Base-by-base conservation (phyloP, 2,113 vertebrate genomes). In the Scomber scombrus region DNA sequence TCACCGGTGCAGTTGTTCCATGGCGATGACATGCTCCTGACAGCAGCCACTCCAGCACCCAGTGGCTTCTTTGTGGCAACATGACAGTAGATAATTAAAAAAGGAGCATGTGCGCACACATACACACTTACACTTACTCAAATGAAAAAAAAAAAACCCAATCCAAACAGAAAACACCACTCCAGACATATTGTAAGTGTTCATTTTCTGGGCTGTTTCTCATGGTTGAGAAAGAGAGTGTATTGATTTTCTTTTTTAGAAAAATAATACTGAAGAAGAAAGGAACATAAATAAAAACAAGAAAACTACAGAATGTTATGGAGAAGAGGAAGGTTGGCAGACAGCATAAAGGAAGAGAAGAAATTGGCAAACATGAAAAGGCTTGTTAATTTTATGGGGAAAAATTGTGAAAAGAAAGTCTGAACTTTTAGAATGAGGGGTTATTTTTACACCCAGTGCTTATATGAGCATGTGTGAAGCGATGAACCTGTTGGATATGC, bases 211-310 rank as follows among this genome's bases (percentile, higher is more conserved):
- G 62, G 56, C 86, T 82, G 65, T 74, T 87, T 87, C 81, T 86
- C 71, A 58, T n/a, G 54, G 71, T 80, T 57, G 51, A 88, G 86
- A 83, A 82, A 89, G 46, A 67, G 62, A 71, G 61, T 13, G 21
- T 80, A 94, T 94, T 86, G 92, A 95, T 94, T 90, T 92, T 92
- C 26, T 70, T 86, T 88, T 91, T 90, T 81, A 80, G 84, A 85
- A 75, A 88, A 90, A 90, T 84, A 91, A 88, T 69, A 88, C 74
- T 21, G 58, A 87, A 81, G 82, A 85, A 84, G 75, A 93, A 88
- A 86, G 55, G 63, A 84, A 82, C 79, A 89, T 76, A 88, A 93
- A 91, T 86, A 93, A 88, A 90, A 78, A 65, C 64, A 76, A 87
- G 75, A 68, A 88, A 85, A 85, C 50, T 62, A 70, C 51, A 89